These are phyloP conservation scores for Platorchestia sp. DNA, from an alignment of 1,140 invertebrate genomes.

Conservation along the genomic window DNA sequence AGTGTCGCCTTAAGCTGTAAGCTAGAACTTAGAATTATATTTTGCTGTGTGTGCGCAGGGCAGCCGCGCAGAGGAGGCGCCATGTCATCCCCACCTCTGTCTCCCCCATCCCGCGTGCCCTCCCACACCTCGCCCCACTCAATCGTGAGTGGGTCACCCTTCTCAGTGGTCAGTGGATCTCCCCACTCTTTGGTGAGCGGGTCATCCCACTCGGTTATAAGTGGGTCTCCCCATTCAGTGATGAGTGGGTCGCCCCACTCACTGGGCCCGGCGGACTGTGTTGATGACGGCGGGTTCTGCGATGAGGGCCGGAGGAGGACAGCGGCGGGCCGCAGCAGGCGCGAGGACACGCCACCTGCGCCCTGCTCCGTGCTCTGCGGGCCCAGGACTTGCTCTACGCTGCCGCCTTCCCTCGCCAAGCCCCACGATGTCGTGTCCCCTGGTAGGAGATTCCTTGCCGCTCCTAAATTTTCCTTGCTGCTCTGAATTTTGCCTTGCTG, in stretches of 20 bases:
- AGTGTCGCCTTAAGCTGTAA: too few relatives aligned
- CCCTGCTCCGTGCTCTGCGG: constrained; percentile 56
- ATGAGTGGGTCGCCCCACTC: neutral
- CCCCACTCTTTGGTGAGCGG: neutral
- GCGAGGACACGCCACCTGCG: constrained; percentile 57
- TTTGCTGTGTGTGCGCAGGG: neutral
- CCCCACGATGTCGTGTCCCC: neutral
- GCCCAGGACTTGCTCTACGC: constrained; percentile 44
- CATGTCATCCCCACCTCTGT: neutral
- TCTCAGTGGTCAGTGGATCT: neutral
- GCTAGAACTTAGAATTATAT: neutral
- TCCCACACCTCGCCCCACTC: neutral
- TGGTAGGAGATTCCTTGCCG: neutral
- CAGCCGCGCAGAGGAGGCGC: neutral
- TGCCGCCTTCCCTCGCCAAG: constrained; percentile 50
- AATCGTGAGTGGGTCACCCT: neutral
- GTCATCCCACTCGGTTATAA: neutral
- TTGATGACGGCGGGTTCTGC: neutral
- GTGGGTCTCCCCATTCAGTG: neutral
- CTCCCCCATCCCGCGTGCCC: too few relatives aligned
- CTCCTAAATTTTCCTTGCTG: neutral
- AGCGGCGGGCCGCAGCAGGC: neutral
- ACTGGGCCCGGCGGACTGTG: neutral
- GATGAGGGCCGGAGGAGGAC: neutral
- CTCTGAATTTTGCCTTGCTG: neutral